Percentiles rank a stretch among this genome's conserved stretches.
Evolutionary conservation across 2,888 invertebrate species (phyloP).

Genomic region (Acrocyrtus sp.): DNA sequence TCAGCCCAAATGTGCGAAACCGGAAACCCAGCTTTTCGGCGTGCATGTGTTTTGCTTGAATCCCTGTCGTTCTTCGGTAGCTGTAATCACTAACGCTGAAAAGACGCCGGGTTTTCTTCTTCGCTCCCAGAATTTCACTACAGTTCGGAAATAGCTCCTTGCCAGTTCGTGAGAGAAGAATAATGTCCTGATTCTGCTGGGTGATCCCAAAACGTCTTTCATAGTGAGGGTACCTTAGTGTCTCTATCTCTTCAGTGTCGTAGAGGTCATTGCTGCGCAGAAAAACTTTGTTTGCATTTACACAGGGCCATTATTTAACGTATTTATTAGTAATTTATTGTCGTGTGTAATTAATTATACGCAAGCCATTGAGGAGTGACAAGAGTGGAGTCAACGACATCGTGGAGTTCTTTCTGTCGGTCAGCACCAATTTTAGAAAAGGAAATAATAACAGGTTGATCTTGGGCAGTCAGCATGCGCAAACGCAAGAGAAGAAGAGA

Average conservation of each 20-base stretch:
- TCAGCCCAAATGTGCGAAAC: background rate
- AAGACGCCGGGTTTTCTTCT: background rate
- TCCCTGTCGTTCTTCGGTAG: background rate
- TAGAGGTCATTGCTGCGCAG: background rate
- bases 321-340: background rate
- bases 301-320: background rate
- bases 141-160: background rate
- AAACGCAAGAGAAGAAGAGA: too few relatives aligned
- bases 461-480: too few relatives aligned
- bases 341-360: background rate
- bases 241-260: background rate
- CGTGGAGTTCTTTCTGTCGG: too few relatives aligned
- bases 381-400: constrained; percentile 5
- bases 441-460: too few relatives aligned
- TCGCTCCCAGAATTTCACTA: background rate
- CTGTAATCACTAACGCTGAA: background rate
- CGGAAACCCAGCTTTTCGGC: constrained; percentile 11
- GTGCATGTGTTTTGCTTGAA: background rate
- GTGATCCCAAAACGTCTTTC: constrained; percentile 14
- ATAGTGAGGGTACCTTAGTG: constrained; percentile 3
- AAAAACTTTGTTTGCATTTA: background rate
- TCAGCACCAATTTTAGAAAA: too few relatives aligned
- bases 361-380: constrained; percentile 14
- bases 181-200: background rate
- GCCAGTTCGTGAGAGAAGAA: background rate